Conservation (phyloP, 53 echinoderm and acorn worm genomes). For the Henricia sp. region DNA sequence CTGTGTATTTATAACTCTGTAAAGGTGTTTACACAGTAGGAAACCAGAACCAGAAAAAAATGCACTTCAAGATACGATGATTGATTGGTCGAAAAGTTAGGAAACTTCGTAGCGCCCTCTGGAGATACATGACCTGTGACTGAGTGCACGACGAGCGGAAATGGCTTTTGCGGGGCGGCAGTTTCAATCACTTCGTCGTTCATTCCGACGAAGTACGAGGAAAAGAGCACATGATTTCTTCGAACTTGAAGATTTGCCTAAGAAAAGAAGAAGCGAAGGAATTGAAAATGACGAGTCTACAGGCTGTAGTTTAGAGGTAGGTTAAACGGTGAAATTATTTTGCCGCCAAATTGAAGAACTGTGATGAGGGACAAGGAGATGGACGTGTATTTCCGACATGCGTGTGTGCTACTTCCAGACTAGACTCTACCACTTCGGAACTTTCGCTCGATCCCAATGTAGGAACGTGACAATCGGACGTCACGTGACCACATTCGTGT, state of each 20-base stretch:
- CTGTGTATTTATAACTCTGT: no score
- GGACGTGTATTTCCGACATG: constrained; percentile 23
- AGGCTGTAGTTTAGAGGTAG: constrained; percentile 9
- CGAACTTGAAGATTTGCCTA: constrained; percentile 13
- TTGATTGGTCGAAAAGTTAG: not conserved
- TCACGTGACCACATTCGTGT: no score
- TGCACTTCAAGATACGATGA: not conserved
- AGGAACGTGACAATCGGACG: no score
- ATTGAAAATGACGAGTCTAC: constrained; percentile 21
- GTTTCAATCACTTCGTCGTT: constrained; percentile 80
- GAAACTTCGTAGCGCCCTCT: constrained; percentile 32
- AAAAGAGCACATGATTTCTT: constrained; percentile 35
- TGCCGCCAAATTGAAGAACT: not conserved
- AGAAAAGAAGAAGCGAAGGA: constrained; percentile 46
- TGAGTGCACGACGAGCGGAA: no score
- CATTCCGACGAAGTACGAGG: constrained; percentile 66
- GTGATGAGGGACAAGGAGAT: not conserved
- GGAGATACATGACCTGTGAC: not conserved
- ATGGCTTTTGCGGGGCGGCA: constrained; percentile 72
- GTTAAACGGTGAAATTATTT: not conserved
- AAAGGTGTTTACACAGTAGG: no score
- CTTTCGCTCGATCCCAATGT: no score
- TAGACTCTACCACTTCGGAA: no score
- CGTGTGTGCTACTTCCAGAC: no score
- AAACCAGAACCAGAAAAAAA: no score